Evolutionary conservation across 2,888 invertebrate genomes (phyloP).

Genomic region (Harpagoxenus sublaevis): DNA sequence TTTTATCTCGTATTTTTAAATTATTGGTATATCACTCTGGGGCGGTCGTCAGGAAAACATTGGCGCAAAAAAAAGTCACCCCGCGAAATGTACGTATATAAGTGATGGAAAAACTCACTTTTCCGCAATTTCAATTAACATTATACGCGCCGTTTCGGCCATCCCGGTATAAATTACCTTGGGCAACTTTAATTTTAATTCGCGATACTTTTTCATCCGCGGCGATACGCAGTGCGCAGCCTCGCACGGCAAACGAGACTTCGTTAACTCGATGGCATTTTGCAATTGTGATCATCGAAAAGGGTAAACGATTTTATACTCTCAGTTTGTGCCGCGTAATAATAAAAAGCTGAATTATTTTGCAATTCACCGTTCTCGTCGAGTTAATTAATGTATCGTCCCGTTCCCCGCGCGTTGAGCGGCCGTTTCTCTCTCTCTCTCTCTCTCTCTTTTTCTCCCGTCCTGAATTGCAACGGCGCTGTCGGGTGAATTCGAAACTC

Average conservation of each 20-base stretch:
- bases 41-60: not conserved
- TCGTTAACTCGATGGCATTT: slow-evolving; percentile 40
- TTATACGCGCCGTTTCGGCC: not conserved
- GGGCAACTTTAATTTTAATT: slow-evolving; percentile 23
- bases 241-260: slow-evolving; percentile 8
- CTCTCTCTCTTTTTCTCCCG: not conserved
- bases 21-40: not conserved
- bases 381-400: slow-evolving; percentile 49
- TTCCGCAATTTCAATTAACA: not conserved
- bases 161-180: slow-evolving; percentile 24
- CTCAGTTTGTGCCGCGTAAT: slow-evolving; percentile 44
- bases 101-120: slow-evolving; percentile 18
- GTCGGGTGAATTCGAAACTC: slow-evolving; percentile 28
- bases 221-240: not conserved
- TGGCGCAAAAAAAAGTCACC: not conserved
- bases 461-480: not conserved
- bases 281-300: slow-evolving; percentile 44
- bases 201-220: slow-evolving; percentile 10
- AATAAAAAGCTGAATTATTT: slow-evolving; percentile 55
- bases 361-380: slow-evolving; percentile 41
- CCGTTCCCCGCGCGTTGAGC: slow-evolving; percentile 14
- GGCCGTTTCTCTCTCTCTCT: not conserved
- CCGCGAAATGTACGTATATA: not conserved
- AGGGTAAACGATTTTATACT: slow-evolving; percentile 45
- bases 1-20: slow-evolving; percentile 6